These are phyloP conservation scores for Collichthys lucidus DNA, from an alignment of 2,113 vertebrate genomes.

Conservation along the genomic window DNA sequence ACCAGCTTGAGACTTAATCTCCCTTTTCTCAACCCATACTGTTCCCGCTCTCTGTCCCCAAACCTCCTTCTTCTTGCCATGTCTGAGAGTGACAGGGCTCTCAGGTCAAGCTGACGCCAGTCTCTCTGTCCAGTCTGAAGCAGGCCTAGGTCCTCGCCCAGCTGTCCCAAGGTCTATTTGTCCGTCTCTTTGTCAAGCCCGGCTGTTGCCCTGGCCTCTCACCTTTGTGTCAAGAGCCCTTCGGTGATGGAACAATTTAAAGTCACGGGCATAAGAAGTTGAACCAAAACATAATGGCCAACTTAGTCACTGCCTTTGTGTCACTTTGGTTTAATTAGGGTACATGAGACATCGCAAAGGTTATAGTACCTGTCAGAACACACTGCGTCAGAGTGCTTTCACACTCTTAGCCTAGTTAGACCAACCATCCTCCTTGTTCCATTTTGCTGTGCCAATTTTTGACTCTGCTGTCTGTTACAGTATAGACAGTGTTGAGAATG, in stretches of 20 bases:
- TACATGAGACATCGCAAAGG: neutral
- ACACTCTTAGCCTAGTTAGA: neutral
- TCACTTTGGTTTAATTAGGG: neutral
- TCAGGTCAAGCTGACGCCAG: constrained; percentile 74
- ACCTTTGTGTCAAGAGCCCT: constrained; percentile 58
- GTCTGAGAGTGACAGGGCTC: constrained; percentile 68
- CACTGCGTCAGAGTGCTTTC: neutral
- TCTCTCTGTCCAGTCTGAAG: constrained; percentile 62
- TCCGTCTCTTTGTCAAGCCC: constrained; percentile 60
- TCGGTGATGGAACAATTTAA: constrained; percentile 36
- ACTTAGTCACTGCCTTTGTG: neutral
- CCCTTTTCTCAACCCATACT: constrained; percentile 7
- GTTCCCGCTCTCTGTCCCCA: constrained; percentile 17
- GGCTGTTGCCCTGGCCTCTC: constrained; percentile 68
- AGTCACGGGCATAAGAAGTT: constrained; percentile 14
- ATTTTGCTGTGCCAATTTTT: constrained; percentile 3
- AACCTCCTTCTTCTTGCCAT: constrained; percentile 19
- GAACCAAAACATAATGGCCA: constrained; percentile 32
- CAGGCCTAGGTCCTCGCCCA: constrained; percentile 61
- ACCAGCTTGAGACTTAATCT: constrained; percentile 51
- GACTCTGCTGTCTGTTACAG: neutral
- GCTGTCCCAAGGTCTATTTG: constrained; percentile 68
- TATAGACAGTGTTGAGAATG: constrained; percentile 18
- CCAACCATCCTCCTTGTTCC: constrained; percentile 10
- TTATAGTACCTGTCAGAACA: neutral